Evolutionary conservation across 2,797 vertebrate genomes (phyloP).

Genomic region (Buphagus erythrorhynchus): DNA sequence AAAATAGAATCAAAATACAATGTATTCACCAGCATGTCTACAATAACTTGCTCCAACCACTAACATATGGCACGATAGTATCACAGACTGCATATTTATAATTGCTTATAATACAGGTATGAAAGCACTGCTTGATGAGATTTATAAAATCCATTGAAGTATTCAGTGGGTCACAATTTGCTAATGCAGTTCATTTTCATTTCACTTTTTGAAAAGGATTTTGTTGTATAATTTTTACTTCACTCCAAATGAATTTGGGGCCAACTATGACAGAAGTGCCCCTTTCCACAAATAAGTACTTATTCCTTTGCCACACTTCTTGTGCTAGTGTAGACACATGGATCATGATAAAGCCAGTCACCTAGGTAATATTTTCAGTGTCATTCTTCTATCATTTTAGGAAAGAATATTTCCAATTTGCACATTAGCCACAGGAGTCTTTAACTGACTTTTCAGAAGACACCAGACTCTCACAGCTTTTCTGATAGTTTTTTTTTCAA

Average conservation of each 20-base stretch:
- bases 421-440: background rate
- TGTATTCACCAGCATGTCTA: background rate
- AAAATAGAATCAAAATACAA: background rate
- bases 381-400: background rate
- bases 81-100: background rate
- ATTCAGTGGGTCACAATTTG: background rate
- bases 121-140: background rate
- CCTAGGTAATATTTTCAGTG: background rate
- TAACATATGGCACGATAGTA: background rate
- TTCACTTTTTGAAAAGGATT: background rate
- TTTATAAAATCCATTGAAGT: background rate
- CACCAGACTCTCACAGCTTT: background rate
- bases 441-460: background rate
- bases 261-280: background rate
- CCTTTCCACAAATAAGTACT: background rate
- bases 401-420: background rate
- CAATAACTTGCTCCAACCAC: background rate
- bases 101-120: background rate
- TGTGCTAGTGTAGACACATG: accelerated
- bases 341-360: background rate
- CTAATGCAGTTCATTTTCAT: background rate
- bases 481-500: background rate
- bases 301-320: background rate
- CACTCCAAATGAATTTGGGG: background rate
- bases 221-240: background rate